phyloP scores from a whole-genome alignment of 2,797 vertebrate species.

The Gymnopithys bicolor region DNA sequence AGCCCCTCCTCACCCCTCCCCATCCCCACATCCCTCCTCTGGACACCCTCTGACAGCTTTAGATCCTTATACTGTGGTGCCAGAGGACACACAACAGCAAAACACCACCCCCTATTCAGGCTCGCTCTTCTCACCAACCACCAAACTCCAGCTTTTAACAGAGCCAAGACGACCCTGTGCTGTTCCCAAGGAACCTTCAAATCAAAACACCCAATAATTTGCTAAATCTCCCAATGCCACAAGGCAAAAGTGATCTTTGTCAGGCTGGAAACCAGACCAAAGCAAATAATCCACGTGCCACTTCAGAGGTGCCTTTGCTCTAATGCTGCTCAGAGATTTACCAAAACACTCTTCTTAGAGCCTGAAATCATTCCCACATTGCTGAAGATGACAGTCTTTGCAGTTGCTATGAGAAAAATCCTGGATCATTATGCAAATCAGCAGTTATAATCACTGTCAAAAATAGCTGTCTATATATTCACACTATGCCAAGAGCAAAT shows the following conservation, averaged over 20 bases:
- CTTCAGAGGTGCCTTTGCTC: neutral
- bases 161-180: rapidly evolving
- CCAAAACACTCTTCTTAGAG: neutral
- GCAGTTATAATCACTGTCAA: constrained; percentile 5
- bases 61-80: too few relatives aligned
- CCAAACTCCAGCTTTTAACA: neutral
- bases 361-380: constrained; percentile 22
- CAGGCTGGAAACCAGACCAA: neutral
- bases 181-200: neutral
- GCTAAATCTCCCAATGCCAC: neutral
- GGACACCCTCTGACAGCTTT: neutral
- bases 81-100: neutral
- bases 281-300: neutral
- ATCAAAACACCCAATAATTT: neutral
- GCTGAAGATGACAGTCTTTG: neutral
- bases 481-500: constrained; percentile 8
- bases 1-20: neutral
- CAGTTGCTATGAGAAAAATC: constrained; percentile 45
- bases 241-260: rapidly evolving
- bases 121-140: neutral
- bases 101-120: neutral
- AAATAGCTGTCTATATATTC: constrained; percentile 44
- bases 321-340: neutral
- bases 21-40: neutral
- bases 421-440: constrained; percentile 32